Evolutionary conservation across 2,113 vertebrate species (phyloP).

Genomic region (Platanista minor): DNA sequence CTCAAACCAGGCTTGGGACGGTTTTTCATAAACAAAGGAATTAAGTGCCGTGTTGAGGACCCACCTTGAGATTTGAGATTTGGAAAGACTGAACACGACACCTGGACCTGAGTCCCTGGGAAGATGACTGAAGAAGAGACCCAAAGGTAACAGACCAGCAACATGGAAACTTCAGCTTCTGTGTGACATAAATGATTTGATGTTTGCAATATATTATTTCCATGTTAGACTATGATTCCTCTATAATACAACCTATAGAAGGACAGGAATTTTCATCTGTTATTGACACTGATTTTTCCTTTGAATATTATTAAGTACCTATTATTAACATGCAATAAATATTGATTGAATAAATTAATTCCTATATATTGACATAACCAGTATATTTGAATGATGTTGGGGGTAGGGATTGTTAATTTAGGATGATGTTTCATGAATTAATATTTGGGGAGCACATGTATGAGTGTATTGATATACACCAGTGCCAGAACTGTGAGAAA

Average conservation of each 20-base stretch:
- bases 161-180: neutral
- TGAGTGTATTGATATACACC: neutral
- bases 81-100: neutral
- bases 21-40: conserved; percentile 13
- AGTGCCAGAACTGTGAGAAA: neutral
- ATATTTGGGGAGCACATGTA: neutral
- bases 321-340: neutral
- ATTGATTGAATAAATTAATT: neutral
- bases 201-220: neutral
- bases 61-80: neutral
- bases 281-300: neutral
- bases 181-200: neutral
- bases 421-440: neutral
- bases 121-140: neutral
- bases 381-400: neutral
- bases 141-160: rapidly evolving
- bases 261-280: neutral
- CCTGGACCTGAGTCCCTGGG: neutral
- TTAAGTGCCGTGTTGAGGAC: neutral
- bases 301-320: neutral
- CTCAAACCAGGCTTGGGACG: neutral
- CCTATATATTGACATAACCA: neutral
- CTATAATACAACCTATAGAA: neutral
- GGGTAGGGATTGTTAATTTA: neutral
- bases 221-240: neutral